Evolutionary conservation across 2,888 invertebrate species (phyloP), one percentile per base, ranked within the genome.

Genomic region (Eupithecia insigniata): DNA sequence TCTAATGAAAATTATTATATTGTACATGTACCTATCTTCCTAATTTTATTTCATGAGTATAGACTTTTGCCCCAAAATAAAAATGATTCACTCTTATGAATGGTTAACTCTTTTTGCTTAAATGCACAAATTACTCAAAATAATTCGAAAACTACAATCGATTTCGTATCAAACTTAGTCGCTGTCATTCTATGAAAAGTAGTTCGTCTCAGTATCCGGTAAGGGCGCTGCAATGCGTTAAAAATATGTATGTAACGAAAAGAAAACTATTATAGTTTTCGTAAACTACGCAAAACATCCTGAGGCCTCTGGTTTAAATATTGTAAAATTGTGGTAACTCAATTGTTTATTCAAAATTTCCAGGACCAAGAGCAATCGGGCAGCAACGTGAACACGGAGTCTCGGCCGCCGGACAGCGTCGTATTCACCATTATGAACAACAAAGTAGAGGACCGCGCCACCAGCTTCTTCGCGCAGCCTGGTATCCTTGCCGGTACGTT

Each of bases 391-490:
- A 91, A 91, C 79, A 78, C 90, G 65, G 92, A 90, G 81, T 87
- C 92, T 73, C 90, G 91, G 75, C 92, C 91, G 74, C 87, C 87
- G 28, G 95, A 95, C 90, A 96, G 95, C 94, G 96, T 95, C 82
- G 96, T 96, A 73, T 95, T 95, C 93, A 73, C 73, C 67, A 97
- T 97, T 92, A 97, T 98, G 97, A 97, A 97, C 94, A 95, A 96
- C 78, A 97, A 97, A 92, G 95, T 96, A 79, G 97, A 97, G 85
- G 97, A 98, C 88, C 96, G 97, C 85, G 96, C 97, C 87, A 97
- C 98, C 90, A 98, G 98, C 87, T 98, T 98, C 96, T 98, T 98
- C 92, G 97, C 98, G 83, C 98, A 98, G 94, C 98, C 98, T 58
- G 98, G 98, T 91, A 98, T 98, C 80, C 95, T 98, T 85, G 98